Evolutionary conservation across 1,140 invertebrate genomes (phyloP).

Genomic region (Onthophagus taurus): DNA sequence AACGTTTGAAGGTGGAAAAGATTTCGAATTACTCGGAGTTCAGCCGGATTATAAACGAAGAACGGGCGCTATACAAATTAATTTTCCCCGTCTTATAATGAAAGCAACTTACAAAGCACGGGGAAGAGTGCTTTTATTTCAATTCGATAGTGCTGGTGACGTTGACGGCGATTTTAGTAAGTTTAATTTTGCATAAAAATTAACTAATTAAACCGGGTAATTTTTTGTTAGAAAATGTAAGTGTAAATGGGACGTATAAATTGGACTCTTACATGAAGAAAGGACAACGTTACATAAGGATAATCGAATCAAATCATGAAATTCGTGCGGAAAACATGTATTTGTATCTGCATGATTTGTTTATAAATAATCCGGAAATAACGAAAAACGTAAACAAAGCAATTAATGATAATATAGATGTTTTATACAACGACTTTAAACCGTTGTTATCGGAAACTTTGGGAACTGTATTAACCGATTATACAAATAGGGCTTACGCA

Average conservation of each 20-base stretch:
- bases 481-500: background rate
- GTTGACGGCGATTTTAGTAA: background rate
- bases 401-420: conserved; percentile 7
- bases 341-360: conserved; percentile 3
- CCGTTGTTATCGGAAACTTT: background rate
- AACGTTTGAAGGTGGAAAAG: background rate
- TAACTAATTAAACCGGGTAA: background rate
- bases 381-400: conserved; percentile 7
- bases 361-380: background rate
- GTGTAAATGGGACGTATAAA: conserved; percentile 1
- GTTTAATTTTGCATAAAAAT: background rate
- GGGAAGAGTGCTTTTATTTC: conserved; percentile 6
- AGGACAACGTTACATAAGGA: background rate
- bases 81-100: conserved; percentile 1
- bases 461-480: background rate
- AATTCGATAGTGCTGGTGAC: conserved; percentile 7
- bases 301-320: background rate
- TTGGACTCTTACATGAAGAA: background rate
- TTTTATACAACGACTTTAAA: conserved; percentile 10
- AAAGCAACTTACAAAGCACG: background rate
- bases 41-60: background rate
- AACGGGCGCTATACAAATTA: background rate
- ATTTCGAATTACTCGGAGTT: background rate
- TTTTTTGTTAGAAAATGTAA: background rate
- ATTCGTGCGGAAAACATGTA: conserved; percentile 1